phyloP scores from a whole-genome alignment of 2,888 invertebrate genomes.

The Thysanoteuthis rhombus region DNA sequence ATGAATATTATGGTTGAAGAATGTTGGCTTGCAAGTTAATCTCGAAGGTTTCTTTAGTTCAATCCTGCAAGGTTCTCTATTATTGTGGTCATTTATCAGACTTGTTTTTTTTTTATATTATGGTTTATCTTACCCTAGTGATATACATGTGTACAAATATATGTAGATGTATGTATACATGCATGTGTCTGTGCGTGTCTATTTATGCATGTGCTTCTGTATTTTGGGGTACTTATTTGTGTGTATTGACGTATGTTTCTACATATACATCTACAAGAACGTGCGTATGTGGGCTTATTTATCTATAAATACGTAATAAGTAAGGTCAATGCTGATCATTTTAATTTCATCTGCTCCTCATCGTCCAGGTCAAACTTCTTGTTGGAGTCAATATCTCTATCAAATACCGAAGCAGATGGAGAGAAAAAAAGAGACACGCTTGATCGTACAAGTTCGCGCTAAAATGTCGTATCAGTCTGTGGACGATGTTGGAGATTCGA shows the following conservation, averaged over 20 bases:
- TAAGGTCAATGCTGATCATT: not conserved
- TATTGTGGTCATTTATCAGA: too few relatives aligned
- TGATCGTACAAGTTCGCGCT: not conserved
- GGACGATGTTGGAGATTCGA: not conserved
- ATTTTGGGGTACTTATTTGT: too few relatives aligned
- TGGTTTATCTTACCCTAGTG: too few relatives aligned
- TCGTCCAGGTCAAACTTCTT: not conserved
- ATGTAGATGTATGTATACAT: not conserved
- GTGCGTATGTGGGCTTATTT: not conserved
- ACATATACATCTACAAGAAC: too few relatives aligned
- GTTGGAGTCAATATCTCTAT: not conserved
- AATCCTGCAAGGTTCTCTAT: too few relatives aligned
- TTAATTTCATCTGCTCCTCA: not conserved
- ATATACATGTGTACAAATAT: not conserved
- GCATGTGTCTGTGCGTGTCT: not conserved
- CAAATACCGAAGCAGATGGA: not conserved
- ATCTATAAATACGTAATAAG: too few relatives aligned
- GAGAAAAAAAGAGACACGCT: not conserved
- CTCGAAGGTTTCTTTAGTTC: too few relatives aligned
- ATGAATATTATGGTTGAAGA: too few relatives aligned
- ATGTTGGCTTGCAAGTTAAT: too few relatives aligned
- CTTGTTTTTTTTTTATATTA: too few relatives aligned
- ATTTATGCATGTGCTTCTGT: not conserved
- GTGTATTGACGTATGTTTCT: too few relatives aligned
- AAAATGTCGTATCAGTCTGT: not conserved